Base-by-base conservation (phyloP, 2,888 invertebrate species). In the Acronicta leporina region DNA sequence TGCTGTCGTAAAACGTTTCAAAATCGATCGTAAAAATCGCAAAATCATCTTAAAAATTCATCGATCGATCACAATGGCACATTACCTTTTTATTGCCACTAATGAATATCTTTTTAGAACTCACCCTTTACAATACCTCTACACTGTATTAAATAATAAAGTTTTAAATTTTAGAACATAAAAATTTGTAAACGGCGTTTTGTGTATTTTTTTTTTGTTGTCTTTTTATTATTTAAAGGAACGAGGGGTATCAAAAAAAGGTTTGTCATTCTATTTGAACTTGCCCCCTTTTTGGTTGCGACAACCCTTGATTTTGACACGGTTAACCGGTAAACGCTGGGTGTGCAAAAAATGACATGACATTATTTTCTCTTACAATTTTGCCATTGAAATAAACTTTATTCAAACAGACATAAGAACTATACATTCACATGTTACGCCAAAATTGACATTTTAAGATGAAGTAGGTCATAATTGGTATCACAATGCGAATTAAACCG, bases 81-180 rank as follows among this genome's bases (percentile, higher is more conserved):
- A 91, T 92, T 90, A 92, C 87, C 82, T 92, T 92, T 93, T 93
- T 93, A 92, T 91, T 90, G 77, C 87, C 85, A 77, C 89, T 92
- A 93, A 93, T 93, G 92, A 92, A 92, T 91, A 88, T 85, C 76
- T 80, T 84, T 86, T 84, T 81, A 67, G 64, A 79, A 79, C 75
- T 51, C 81, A 84, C 86, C 83, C 72, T 83, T 84, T 75, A 72
- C 75, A 82, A 81, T 82, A 71, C 75, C 73, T 20, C 20, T 73
- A 80, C 81, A 90, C 83, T 91, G 85, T 89, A 91, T 92, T 88
- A 92, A 92, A 92, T 88, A 89, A 91, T 89, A 90, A 90, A 91
- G 80, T 86, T 88, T 89, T 69, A 87, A 86, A 89, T 82, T 84
- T 27, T 77, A 71, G 82, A 83, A 87, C 87, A 90, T 92, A 90